Percentiles rank a stretch among this genome's conserved stretches.
These are phyloP conservation scores for Catonia carolina DNA, from an alignment of 2,888 invertebrate species.

Conservation along the genomic window DNA sequence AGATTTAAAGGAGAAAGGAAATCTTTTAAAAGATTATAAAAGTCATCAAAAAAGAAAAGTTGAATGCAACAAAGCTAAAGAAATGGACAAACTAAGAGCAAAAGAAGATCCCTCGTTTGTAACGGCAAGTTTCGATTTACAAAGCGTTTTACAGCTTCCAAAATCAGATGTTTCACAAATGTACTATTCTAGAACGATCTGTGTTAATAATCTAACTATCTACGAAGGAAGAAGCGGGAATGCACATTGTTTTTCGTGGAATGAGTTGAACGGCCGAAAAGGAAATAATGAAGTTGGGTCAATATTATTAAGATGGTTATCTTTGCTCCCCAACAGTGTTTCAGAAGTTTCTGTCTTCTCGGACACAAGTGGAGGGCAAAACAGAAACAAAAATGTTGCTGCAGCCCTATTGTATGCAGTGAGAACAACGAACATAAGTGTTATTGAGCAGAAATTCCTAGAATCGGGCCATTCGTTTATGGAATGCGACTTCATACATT, in stretches of 20 bases:
- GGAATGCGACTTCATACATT: conserved; percentile 1
- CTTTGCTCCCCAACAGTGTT: neutral
- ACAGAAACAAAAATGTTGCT: conserved; percentile 5
- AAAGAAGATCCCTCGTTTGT: neutral
- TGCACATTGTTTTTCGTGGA: neutral
- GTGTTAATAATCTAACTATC: conserved; percentile 2
- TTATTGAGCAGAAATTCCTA: neutral
- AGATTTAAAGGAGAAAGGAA: neutral
- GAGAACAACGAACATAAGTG: no score
- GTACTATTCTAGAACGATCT: conserved; percentile 8
- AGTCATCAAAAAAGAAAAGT: neutral
- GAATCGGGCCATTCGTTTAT: neutral
- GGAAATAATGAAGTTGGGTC: conserved; percentile 4
- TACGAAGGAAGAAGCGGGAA: conserved; percentile 1
- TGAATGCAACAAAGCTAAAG: conserved; percentile 9
- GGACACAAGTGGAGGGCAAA: conserved; percentile 3
- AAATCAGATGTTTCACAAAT: conserved; percentile 4
- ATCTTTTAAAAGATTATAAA: no score
- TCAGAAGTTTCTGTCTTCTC: conserved; percentile 2
- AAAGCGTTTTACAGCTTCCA: conserved; percentile 4
- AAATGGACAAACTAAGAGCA: neutral
- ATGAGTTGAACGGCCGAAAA: conserved; percentile 8
- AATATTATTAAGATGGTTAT: neutral
- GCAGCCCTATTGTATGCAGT: no score
- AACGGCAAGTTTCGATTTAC: neutral